A percentile compares a stretch with the other conserved stretches of the same genome.
These are phyloP conservation scores for Lasioglossum albipes DNA, from an alignment of 1,140 invertebrate genomes.

Conservation along the genomic window DNA sequence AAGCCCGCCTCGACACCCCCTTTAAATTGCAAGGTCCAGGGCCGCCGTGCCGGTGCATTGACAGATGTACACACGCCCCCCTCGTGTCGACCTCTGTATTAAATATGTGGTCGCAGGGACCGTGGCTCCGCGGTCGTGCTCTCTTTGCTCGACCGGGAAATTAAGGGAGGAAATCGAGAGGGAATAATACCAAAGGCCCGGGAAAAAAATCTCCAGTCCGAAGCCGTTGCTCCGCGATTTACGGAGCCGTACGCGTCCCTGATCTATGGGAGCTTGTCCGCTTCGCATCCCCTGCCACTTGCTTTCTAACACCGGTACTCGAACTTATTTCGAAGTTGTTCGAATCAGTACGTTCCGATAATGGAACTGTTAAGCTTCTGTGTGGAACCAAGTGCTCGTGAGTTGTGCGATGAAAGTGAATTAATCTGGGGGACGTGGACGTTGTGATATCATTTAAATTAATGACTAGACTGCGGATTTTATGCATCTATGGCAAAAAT, in stretches of 20 bases:
- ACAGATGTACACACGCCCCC: slow-evolving; percentile 69
- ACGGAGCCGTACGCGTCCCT: background rate
- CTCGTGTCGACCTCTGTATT: slow-evolving; percentile 63
- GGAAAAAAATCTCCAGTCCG: slow-evolving; percentile 17
- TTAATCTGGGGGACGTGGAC: too few relatives aligned
- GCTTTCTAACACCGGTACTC: too few relatives aligned
- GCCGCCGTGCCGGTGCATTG: slow-evolving; percentile 52
- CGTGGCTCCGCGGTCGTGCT: slow-evolving; percentile 2
- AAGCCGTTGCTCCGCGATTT: slow-evolving; percentile 14
- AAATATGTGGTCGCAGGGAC: slow-evolving; percentile 58
- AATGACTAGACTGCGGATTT: too few relatives aligned
- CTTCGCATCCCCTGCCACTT: too few relatives aligned
- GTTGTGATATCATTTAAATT: too few relatives aligned
- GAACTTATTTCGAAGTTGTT: too few relatives aligned
- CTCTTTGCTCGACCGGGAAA: slow-evolving; percentile 48
- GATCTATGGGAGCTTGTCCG: background rate
- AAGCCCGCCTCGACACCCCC: slow-evolving; percentile 44
- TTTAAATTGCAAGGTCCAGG: slow-evolving; percentile 62
- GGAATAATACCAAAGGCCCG: slow-evolving; percentile 47
- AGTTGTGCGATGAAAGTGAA: too few relatives aligned
- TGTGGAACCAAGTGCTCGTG: too few relatives aligned
- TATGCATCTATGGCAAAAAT: too few relatives aligned
- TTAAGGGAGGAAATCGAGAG: slow-evolving; percentile 61
- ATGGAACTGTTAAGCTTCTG: too few relatives aligned
- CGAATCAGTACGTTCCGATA: too few relatives aligned